Conservation (phyloP, 2,113 vertebrate species). For the Platichthys flesus region DNA sequence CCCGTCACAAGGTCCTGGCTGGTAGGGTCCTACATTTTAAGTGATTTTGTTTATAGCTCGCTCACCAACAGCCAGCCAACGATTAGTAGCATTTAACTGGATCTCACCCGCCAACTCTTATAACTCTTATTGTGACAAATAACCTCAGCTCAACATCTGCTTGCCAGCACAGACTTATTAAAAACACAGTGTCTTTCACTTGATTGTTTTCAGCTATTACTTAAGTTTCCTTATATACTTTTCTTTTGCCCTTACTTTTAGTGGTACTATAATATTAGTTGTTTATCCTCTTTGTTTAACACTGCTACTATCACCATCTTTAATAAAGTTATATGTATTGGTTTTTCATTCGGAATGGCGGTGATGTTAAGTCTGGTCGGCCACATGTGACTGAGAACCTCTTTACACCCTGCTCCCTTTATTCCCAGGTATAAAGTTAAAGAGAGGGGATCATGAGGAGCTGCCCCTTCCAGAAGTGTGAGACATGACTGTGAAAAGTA, state of each 20-base stretch:
- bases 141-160: too few species aligned
- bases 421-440: slow-evolving; percentile 10
- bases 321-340: too few species aligned
- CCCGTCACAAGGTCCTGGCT: neutral
- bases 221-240: too few species aligned
- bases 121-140: too few species aligned
- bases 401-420: neutral
- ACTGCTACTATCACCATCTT: too few species aligned
- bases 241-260: too few species aligned
- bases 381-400: neutral
- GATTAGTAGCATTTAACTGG: neutral
- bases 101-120: too few species aligned
- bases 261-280: too few species aligned
- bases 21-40: neutral
- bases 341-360: neutral
- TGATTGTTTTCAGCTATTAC: too few species aligned
- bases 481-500: neutral
- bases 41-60: neutral
- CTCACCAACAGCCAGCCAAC: neutral
- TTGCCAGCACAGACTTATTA: too few species aligned
- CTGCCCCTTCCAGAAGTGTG: neutral
- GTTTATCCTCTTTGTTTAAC: too few species aligned
- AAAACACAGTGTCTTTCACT: too few species aligned
- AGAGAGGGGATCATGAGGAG: neutral
- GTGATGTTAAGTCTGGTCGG: neutral